A percentile compares a stretch with the other conserved stretches of the same genome.
phyloP scores from a whole-genome alignment of 1,140 invertebrate genomes.

The Dinoponera quadriceps region DNA sequence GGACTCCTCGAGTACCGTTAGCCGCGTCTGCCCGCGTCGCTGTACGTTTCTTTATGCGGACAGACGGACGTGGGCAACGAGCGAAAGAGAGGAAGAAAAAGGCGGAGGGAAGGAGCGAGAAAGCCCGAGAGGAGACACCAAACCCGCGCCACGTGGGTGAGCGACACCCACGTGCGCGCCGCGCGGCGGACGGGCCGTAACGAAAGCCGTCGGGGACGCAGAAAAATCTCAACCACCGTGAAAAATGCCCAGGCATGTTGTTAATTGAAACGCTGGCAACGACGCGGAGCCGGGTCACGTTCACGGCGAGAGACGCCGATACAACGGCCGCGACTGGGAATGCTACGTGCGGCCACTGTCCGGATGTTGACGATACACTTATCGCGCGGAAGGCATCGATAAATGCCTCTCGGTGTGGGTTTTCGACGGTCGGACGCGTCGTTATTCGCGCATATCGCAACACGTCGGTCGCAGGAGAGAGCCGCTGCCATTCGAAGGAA shows the following conservation, averaged over 20 bases:
- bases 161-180: constrained; percentile 21
- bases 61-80: constrained; percentile 29
- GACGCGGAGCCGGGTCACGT: background rate
- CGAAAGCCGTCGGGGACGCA: background rate
- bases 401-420: too few species aligned
- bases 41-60: constrained; percentile 54
- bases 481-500: too few species aligned
- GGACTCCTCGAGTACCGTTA: constrained; percentile 63
- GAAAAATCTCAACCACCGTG: constrained; percentile 25
- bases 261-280: constrained; percentile 49
- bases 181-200: background rate
- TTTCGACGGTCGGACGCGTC: too few species aligned
- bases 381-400: background rate
- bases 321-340: background rate
- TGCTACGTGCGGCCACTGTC: constrained; percentile 14
- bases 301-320: background rate
- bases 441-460: too few species aligned
- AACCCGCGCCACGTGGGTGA: constrained; percentile 21
- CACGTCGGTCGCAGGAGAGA: too few species aligned
- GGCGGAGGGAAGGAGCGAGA: too few species aligned
- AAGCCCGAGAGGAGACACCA: constrained; percentile 15
- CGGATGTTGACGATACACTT: constrained; percentile 4
- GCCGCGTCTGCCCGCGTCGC: constrained; percentile 59
- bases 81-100: constrained; percentile 15
- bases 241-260: constrained; percentile 23